Evolutionary conservation across 2,113 vertebrate species (phyloP).

Genomic region (Corvus moneduloides): DNA sequence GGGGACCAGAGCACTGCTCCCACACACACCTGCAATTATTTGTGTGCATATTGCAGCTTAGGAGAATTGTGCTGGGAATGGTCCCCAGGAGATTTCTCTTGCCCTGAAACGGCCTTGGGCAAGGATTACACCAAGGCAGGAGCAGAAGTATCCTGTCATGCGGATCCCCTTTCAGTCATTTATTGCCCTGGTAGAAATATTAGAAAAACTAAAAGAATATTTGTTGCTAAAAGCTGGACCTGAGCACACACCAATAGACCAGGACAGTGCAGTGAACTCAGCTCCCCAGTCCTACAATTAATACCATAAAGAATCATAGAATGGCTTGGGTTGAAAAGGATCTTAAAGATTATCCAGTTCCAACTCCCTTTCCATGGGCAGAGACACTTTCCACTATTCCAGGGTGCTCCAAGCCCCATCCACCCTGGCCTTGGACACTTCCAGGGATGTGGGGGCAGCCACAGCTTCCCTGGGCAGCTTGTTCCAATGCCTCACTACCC

Average conservation of each 20-base stretch:
- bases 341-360: background rate
- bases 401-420: accelerated
- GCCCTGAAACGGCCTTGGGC: background rate
- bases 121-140: background rate
- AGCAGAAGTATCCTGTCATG: background rate
- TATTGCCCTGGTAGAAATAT: background rate
- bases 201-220: background rate
- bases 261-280: background rate
- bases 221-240: background rate
- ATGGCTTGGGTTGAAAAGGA: background rate
- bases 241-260: accelerated
- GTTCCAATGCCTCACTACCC: background rate
- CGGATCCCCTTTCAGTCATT: background rate
- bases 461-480: background rate
- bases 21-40: background rate
- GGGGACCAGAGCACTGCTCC: no score
- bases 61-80: background rate
- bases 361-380: background rate
- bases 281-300: background rate
- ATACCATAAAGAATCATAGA: background rate
- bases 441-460: background rate
- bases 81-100: background rate
- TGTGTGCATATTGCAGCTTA: background rate
- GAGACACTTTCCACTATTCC: background rate
- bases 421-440: background rate